Evolutionary conservation across 2,888 invertebrate genomes (phyloP).

Genomic region (Ceramica pisi): DNA sequence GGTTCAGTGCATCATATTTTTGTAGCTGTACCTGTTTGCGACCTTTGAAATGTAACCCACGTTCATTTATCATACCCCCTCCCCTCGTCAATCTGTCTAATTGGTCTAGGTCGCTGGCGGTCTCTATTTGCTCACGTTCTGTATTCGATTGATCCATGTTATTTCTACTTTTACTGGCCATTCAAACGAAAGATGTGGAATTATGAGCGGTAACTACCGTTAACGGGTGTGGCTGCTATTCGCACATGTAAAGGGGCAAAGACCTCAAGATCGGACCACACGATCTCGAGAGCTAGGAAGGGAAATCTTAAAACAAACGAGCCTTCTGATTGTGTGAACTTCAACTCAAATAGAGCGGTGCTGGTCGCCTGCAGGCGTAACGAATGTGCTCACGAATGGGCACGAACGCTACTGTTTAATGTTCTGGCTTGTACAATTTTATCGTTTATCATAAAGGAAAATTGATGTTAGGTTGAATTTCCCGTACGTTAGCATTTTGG

Average conservation of each 20-base stretch:
- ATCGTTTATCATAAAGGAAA: conserved; percentile 30
- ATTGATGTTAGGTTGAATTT: conserved; percentile 12
- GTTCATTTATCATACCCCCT: conserved; percentile 38
- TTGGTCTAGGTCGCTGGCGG: conserved; percentile 42
- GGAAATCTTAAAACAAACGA: conserved; percentile 58
- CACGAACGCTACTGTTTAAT: conserved; percentile 9
- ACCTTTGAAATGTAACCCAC: conserved; percentile 40
- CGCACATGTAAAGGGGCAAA: conserved; percentile 81
- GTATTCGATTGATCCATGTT: conserved; percentile 57
- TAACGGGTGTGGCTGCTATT: conserved; percentile 81
- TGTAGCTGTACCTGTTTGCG: conserved; percentile 27
- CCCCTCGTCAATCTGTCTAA: conserved; percentile 42
- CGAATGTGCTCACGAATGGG: conserved; percentile 25
- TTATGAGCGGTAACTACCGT: conserved; percentile 79
- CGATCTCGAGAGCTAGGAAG: conserved; percentile 52
- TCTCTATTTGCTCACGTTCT: conserved; percentile 54
- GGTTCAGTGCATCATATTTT: conserved; percentile 51
- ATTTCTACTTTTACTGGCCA: conserved; percentile 64
- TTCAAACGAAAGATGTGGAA: conserved; percentile 68
- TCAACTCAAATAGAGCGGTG: conserved; percentile 48
- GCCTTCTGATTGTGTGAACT: conserved; percentile 53
- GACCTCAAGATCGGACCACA: conserved; percentile 77
- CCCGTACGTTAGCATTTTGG: conserved; percentile 7
- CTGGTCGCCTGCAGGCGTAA: conserved; percentile 41
- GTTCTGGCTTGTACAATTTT: conserved; percentile 4